A percentile compares a stretch with the other conserved stretches of the same genome.
These are phyloP conservation scores for Dendrocincla fuliginosa DNA, from an alignment of 2,797 vertebrate species.

Conservation along the genomic window DNA sequence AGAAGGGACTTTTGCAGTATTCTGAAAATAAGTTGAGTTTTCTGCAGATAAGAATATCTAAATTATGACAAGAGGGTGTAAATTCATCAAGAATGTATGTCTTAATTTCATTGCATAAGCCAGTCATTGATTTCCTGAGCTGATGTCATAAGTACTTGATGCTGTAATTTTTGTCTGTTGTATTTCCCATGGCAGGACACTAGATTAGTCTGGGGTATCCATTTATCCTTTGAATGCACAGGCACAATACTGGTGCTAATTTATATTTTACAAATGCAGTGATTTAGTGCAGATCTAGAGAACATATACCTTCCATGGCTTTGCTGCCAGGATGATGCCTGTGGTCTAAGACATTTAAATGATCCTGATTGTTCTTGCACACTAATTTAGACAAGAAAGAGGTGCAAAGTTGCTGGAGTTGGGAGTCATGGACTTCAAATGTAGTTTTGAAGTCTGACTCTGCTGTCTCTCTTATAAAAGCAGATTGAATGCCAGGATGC, in stretches of 20 bases:
- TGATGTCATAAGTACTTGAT: not conserved
- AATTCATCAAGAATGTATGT: not conserved
- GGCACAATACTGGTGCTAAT: not conserved
- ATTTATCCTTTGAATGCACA: not conserved
- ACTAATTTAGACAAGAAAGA: not conserved
- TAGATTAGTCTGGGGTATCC: not conserved
- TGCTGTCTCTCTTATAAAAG: slow-evolving; percentile 19
- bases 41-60: not conserved
- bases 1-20: not conserved
- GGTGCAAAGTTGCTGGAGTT: not conserved
- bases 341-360: not conserved
- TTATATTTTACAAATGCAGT: not conserved
- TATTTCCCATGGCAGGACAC: not conserved
- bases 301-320: not conserved
- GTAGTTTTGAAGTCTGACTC: slow-evolving; percentile 5
- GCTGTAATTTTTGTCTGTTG: not conserved
- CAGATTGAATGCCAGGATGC: slow-evolving; percentile 83
- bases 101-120: not conserved
- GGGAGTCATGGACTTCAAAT: not conserved
- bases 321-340: not conserved
- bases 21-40: not conserved
- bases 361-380: not conserved
- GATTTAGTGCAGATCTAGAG: not conserved
- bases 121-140: not conserved
- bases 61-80: not conserved